Evolutionary conservation across 2,113 vertebrate genomes (phyloP).

Genomic region (Bos javanicus): DNA sequence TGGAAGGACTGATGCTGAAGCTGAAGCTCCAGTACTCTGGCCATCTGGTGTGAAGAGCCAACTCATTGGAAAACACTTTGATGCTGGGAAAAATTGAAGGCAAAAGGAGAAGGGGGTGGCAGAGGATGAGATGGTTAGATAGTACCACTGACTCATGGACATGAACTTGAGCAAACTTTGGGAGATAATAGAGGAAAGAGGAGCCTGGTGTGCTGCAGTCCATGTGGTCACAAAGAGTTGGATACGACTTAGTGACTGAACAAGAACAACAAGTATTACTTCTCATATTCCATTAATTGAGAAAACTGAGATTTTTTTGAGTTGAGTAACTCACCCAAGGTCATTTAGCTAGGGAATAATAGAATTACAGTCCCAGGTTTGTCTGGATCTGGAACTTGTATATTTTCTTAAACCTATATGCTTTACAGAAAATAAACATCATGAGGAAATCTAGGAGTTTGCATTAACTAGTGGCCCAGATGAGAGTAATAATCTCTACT

Average conservation of each 20-base stretch:
- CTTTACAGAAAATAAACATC: not conserved
- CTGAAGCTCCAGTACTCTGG: not conserved
- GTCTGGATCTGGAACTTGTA: not conserved
- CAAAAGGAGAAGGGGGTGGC: not conserved
- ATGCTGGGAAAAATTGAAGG: not conserved
- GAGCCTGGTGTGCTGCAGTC: not conserved
- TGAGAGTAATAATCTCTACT: not conserved
- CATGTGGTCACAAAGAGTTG: not conserved
- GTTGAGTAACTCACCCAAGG: not conserved
- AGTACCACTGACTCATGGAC: not conserved
- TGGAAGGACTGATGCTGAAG: not conserved
- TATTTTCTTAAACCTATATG: not conserved
- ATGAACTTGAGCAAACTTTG: not conserved
- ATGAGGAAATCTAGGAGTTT: not conserved
- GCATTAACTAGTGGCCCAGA: not conserved
- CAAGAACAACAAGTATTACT: not conserved
- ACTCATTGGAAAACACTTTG: not conserved
- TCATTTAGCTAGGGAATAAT: not conserved
- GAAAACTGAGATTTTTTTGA: not conserved
- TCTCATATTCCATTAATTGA: not conserved
- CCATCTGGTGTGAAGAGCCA: not conserved
- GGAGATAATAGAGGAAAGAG: not conserved
- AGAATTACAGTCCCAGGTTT: not conserved
- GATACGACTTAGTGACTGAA: not conserved
- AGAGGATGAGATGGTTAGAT: not conserved